These are phyloP conservation scores for Leptinotarsa haldemani DNA, from an alignment of 2,888 invertebrate genomes.

Conservation along the genomic window DNA sequence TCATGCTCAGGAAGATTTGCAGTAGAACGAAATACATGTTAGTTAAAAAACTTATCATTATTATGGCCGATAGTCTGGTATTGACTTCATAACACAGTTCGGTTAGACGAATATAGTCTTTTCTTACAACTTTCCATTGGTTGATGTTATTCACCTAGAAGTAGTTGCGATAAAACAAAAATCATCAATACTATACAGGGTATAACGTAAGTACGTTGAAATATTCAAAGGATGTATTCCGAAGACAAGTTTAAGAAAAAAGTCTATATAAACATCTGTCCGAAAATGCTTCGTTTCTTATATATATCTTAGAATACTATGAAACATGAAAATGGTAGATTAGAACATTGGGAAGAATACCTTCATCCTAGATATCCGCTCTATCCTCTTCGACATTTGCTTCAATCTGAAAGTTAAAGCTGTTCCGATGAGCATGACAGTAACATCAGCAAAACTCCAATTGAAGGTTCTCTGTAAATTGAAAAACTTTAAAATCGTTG, in stretches of 20 bases:
- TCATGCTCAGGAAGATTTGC: conserved; percentile 76
- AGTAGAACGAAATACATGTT: conserved; percentile 81
- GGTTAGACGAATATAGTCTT: conserved; percentile 47
- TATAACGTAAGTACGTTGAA: too few species aligned
- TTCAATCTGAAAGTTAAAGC: conserved; percentile 45
- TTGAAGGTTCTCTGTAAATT: conserved; percentile 50
- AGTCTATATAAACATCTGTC: too few species aligned
- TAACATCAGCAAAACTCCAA: conserved; percentile 51
- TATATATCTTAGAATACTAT: too few species aligned
- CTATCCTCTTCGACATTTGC: conserved; percentile 45
- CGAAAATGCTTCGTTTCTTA: too few species aligned
- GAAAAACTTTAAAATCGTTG: conserved; percentile 40
- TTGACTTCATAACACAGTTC: conserved; percentile 68
- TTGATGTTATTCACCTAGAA: conserved; percentile 45
- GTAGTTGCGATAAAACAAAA: neutral
- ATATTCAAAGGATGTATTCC: too few species aligned
- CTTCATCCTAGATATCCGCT: conserved; percentile 35
- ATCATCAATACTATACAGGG: too few species aligned
- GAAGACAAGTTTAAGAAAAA: too few species aligned
- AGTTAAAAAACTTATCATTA: conserved; percentile 75
- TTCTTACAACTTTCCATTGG: conserved; percentile 44
- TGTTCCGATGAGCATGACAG: conserved; percentile 47
- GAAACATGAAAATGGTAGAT: too few species aligned
- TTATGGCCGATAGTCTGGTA: conserved; percentile 71
- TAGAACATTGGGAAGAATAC: conserved; percentile 28